phyloP scores from a whole-genome alignment of 2,888 invertebrate genomes.

The Archips crataeganus region DNA sequence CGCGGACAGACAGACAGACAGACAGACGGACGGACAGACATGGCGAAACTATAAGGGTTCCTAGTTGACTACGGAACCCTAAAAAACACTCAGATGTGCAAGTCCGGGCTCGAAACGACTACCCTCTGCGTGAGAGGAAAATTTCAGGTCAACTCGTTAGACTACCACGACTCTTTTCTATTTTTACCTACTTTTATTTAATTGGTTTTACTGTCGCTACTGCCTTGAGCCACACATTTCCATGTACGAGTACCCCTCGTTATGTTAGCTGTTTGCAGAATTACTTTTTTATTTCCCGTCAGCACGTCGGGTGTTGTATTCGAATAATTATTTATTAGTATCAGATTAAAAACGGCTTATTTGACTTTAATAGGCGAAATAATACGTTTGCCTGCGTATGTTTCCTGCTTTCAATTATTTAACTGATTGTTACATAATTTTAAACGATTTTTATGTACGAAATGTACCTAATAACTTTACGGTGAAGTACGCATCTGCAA shows the following conservation, averaged over 20 bases:
- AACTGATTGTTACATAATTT: background rate
- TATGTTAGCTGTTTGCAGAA: conserved; percentile 60
- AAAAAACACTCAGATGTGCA: no score
- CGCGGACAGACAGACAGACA: no score
- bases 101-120: no score
- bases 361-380: conserved; percentile 29
- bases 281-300: conserved; percentile 57
- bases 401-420: background rate
- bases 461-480: no score
- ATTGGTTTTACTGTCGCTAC: conserved; percentile 14
- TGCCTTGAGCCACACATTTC: conserved; percentile 45
- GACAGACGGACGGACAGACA: no score
- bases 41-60: no score
- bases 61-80: no score
- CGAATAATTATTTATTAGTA: conserved; percentile 42
- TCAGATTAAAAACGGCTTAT: conserved; percentile 41
- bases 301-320: conserved; percentile 55
- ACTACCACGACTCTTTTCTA: no score
- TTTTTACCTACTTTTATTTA: no score
- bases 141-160: no score
- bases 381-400: conserved; percentile 8
- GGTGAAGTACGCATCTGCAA: no score
- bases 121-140: no score
- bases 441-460: background rate
- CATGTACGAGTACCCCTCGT: conserved; percentile 57